Evolutionary conservation across 37 sponge, comb jelly and placozoan genomes (phyloP), one percentile per base, ranked within the genome.

Genomic region (Chondrosia reniformis): DNA sequence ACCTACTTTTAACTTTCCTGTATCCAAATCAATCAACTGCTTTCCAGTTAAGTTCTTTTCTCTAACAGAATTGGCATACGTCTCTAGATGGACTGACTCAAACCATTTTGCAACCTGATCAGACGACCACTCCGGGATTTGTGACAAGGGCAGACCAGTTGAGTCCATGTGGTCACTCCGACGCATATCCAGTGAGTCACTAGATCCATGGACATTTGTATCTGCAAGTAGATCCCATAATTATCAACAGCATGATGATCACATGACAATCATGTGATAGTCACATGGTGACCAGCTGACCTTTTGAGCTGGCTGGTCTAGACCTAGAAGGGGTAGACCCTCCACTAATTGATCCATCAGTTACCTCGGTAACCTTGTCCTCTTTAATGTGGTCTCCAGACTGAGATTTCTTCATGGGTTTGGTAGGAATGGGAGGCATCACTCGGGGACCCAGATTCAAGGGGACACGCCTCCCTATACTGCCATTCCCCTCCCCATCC

Each of bases 51-150:
- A 32, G 61, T 33, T 33, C 25, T 36, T 57, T 62, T 57, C 57
- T 31, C 6, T 77, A 6, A 56, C 36, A 15, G 46, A 17, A 4
- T 32, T 25, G 9, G 40, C 19, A 21, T 37, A 45, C 77, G 56
- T 57, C 12, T 62, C 77, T 21, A 77, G 61, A 24, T 42, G 41
- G 6, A 55, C 57, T 12, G 62, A 6, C 0, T 77, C 46, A 19
- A 77, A 19, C 77, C 77, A 77, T 34, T 57, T 25, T 22, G 39
- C 57, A 55, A 77, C 77, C 39, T 52, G 59, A 21, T 77, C 77
- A 57, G 32, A 30, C 1, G 57, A 57, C 77, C 77, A 77, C 19
- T 77, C 58, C 17, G 77, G 77, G 24, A 57, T 44, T 10, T 41
- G 39, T 25, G 42, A 38, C 9, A 69, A 25, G 72, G 72, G 24